Evolutionary conservation across 2,797 vertebrate genomes (phyloP).

Genomic region (Gobio occitaniae): DNA sequence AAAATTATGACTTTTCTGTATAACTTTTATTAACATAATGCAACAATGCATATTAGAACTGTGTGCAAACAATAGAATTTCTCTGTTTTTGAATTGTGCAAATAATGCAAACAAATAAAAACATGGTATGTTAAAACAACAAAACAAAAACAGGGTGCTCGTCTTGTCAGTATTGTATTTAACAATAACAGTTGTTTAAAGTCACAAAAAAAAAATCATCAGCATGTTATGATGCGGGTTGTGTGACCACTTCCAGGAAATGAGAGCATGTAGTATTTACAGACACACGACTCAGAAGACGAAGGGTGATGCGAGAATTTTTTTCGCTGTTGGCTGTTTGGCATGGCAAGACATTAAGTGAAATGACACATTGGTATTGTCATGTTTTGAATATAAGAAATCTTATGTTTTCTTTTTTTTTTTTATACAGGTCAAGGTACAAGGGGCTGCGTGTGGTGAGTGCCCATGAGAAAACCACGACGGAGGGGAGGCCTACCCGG

Average conservation of each 20-base stretch:
- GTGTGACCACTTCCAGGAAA: conserved; percentile 53
- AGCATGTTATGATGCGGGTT: not conserved
- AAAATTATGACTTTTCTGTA: not conserved
- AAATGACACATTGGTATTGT: not conserved
- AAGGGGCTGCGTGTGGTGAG: conserved; percentile 68
- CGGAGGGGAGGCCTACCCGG: conserved; percentile 83
- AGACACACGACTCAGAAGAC: conserved; percentile 17
- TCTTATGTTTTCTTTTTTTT: not conserved
- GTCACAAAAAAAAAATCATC: not conserved
- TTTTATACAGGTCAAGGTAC: conserved; percentile 60
- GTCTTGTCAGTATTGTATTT: not conserved
- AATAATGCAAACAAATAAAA: not conserved
- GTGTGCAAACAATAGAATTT: too few relatives aligned
- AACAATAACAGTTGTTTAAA: not conserved
- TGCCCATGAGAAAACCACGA: conserved; percentile 93
- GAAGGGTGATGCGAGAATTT: not conserved
- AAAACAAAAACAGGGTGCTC: not conserved
- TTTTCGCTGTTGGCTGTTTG: not conserved
- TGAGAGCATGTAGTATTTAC: conserved; percentile 45
- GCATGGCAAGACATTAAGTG: not conserved
- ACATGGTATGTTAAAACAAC: not conserved
- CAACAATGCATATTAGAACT: not conserved
- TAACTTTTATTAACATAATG: not conserved
- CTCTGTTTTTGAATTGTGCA: too few relatives aligned
- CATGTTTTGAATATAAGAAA: not conserved